These are phyloP conservation scores for Oncorhynchus tshawytscha DNA, from an alignment of 2,113 vertebrate species.

Conservation along the genomic window DNA sequence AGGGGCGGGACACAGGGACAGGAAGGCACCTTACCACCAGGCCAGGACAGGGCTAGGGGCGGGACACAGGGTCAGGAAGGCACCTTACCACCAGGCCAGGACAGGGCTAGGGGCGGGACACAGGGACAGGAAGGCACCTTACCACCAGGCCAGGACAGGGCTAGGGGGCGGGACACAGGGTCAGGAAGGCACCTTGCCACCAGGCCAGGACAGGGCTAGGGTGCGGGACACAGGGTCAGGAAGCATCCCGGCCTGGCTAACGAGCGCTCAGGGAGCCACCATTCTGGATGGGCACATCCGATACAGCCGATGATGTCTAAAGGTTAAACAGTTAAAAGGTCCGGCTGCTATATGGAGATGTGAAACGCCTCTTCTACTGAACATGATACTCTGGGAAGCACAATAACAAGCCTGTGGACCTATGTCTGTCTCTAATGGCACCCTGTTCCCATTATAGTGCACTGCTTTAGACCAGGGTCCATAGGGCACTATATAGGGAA, in stretches of 20 bases:
- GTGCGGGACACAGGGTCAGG: no score
- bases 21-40: no score
- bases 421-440: constrained; percentile 37
- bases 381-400: constrained; percentile 70
- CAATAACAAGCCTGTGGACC: constrained; percentile 55
- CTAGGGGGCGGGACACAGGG: no score
- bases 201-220: no score
- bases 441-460: constrained; percentile 7
- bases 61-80: no score
- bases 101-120: no score
- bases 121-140: no score
- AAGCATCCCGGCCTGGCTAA: constrained; percentile 44
- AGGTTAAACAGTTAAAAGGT: constrained; percentile 72
- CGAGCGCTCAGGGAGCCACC: constrained; percentile 65
- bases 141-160: no score
- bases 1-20: no score
- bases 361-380: constrained; percentile 47
- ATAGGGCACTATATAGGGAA: constrained; percentile 14
- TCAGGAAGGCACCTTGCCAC: no score
- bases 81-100: no score
- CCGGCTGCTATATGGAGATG: constrained; percentile 71
- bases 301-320: constrained; percentile 67
- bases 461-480: constrained; percentile 33
- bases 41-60: no score
- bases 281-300: constrained; percentile 57